These are phyloP conservation scores for Enteromius unitaeniatus DNA, from an alignment of 2,797 vertebrate genomes.

Conservation along the genomic window DNA sequence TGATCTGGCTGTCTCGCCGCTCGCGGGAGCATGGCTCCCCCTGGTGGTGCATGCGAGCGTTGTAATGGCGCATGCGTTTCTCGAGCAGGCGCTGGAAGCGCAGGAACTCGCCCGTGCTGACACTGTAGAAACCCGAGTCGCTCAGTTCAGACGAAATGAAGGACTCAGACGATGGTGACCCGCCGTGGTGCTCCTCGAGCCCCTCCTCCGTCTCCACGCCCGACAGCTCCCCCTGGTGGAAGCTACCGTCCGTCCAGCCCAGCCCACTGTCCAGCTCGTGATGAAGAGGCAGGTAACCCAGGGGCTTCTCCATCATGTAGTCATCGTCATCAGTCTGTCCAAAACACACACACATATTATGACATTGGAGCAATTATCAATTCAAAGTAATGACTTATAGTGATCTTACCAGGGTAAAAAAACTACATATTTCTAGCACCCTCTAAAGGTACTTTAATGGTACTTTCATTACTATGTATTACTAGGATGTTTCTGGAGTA, in stretches of 20 bases:
- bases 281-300: slow-evolving; percentile 75
- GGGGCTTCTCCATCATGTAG: slow-evolving; percentile 72
- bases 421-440: no score
- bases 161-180: slow-evolving; percentile 75
- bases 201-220: slow-evolving; percentile 79
- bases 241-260: slow-evolving; percentile 79
- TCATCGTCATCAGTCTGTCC: slow-evolving; percentile 78
- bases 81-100: slow-evolving; percentile 82
- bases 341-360: slow-evolving; percentile 28
- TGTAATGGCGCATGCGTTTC: slow-evolving; percentile 79
- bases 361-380: not conserved
- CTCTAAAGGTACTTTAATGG: no score
- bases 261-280: slow-evolving; percentile 81
- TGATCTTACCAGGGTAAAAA: not conserved
- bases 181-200: slow-evolving; percentile 76
- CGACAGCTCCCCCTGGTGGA: slow-evolving; percentile 80
- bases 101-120: slow-evolving; percentile 79
- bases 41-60: slow-evolving; percentile 75
- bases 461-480: no score
- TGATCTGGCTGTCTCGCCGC: slow-evolving; percentile 78
- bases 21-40: slow-evolving; percentile 75
- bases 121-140: slow-evolving; percentile 78
- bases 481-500: no score
- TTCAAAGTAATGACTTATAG: not conserved
- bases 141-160: slow-evolving; percentile 80